phyloP scores from a whole-genome alignment of 2,113 vertebrate species.

The Galeopterus variegatus region DNA sequence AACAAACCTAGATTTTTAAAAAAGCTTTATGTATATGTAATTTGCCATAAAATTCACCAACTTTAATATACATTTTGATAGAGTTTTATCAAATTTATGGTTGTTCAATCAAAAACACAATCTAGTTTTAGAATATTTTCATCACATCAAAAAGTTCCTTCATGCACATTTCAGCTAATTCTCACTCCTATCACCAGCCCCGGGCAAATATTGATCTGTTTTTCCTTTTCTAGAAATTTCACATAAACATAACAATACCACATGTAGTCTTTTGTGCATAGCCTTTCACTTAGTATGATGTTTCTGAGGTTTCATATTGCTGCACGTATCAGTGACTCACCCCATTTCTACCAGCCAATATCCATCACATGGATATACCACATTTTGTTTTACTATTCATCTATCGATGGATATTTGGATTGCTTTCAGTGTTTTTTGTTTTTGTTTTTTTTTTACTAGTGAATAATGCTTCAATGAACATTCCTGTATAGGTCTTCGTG shows the following conservation, averaged over 20 bases:
- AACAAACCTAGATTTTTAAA: not conserved
- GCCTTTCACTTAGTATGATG: not conserved
- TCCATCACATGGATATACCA: not conserved
- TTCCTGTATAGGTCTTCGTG: not conserved
- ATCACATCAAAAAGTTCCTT: not conserved
- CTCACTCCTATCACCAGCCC: not conserved
- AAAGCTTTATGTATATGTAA: not conserved
- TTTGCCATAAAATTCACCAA: constrained; percentile 35
- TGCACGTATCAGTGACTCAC: not conserved
- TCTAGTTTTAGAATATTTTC: constrained; percentile 21
- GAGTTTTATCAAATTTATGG: constrained; percentile 50
- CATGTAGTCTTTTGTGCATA: not conserved
- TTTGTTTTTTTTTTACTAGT: not conserved
- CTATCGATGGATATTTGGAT: not conserved
- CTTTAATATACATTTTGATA: not conserved
- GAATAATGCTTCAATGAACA: not conserved
- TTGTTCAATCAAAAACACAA: not conserved
- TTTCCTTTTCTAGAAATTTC: not conserved
- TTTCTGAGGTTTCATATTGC: not conserved
- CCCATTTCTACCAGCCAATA: not conserved
- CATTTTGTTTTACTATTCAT: not conserved
- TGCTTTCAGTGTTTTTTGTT: not conserved
- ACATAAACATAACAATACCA: not conserved
- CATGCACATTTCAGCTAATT: not conserved
- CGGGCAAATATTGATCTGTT: not conserved